Conservation (phyloP, 2,888 invertebrate genomes). For the Drosophila recens region DNA sequence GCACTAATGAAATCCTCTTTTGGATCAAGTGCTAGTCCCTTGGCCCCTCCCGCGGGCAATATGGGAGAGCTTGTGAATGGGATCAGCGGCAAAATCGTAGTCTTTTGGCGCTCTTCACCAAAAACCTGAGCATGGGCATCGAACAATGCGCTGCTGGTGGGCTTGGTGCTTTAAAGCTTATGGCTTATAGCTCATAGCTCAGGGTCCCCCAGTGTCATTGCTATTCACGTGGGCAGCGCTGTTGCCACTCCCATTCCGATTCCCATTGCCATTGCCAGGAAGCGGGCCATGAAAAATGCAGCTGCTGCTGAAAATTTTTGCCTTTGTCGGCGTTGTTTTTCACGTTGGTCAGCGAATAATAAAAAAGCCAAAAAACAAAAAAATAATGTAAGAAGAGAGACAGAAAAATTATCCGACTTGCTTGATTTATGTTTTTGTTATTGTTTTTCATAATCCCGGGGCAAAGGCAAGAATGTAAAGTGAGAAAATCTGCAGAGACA, state of each 20-base stretch:
- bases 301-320: conserved; percentile 55
- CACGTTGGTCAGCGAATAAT: conserved; percentile 50
- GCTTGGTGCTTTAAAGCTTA: conserved; percentile 55
- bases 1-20: conserved; percentile 30
- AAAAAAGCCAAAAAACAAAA: conserved; percentile 20
- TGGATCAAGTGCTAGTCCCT: conserved; percentile 27
- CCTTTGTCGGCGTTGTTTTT: conserved; percentile 55
- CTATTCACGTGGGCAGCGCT: conserved; percentile 30
- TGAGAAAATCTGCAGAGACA: conserved; percentile 30
- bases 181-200: conserved; percentile 55
- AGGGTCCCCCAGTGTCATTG: conserved; percentile 16
- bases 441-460: conserved; percentile 69
- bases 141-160: conserved; percentile 38
- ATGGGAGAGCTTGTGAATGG: conserved; percentile 2
- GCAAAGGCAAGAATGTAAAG: conserved; percentile 25
- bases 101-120: conserved; percentile 43
- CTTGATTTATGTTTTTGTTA: conserved; percentile 78
- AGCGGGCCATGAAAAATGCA: conserved; percentile 62
- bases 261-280: conserved; percentile 31
- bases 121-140: conserved; percentile 22
- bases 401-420: conserved; percentile 63
- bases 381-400: conserved; percentile 18
- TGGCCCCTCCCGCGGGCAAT: not conserved
- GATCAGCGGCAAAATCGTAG: conserved; percentile 47
- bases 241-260: conserved; percentile 7